Evolutionary conservation across 2,797 vertebrate species (phyloP).

Genomic region (Adelosebastes latens): DNA sequence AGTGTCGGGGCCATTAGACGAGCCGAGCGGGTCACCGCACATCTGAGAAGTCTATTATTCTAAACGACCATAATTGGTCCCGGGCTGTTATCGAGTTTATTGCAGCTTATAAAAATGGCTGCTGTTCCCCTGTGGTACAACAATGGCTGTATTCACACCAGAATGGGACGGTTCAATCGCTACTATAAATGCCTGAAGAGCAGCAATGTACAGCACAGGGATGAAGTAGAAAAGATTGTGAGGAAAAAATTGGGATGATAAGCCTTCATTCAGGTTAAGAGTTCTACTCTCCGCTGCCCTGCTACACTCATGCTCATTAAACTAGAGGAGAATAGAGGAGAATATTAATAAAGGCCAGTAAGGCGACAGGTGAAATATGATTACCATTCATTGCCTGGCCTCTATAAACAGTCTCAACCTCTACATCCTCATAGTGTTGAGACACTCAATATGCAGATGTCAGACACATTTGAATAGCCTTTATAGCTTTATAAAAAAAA

Average conservation of each 20-base stretch:
- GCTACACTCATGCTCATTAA: slow-evolving; percentile 56
- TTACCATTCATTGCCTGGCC: slow-evolving; percentile 47
- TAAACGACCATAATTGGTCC: slow-evolving; percentile 32
- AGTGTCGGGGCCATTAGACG: slow-evolving; percentile 23
- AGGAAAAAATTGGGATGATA: slow-evolving; percentile 37
- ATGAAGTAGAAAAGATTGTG: slow-evolving; percentile 2
- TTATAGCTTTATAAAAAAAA: slow-evolving; percentile 57
- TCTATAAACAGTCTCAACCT: slow-evolving; percentile 1
- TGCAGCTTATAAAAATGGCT: slow-evolving; percentile 29
- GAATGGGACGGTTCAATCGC: slow-evolving; percentile 6
- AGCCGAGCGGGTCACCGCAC: background rate
- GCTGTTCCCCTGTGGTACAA: slow-evolving; percentile 17
- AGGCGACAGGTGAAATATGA: slow-evolving; percentile 29
- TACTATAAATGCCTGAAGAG: slow-evolving; percentile 8
- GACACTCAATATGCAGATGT: slow-evolving; percentile 23
- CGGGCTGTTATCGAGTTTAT: slow-evolving; percentile 28
- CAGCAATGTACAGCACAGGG: background rate
- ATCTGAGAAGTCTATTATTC: slow-evolving; percentile 36
- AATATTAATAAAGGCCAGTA: slow-evolving; percentile 43
- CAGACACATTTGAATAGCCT: slow-evolving; percentile 29
- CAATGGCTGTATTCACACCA: slow-evolving; percentile 29
- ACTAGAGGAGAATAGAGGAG: slow-evolving; percentile 9
- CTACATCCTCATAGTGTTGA: background rate
- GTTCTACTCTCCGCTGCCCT: slow-evolving; percentile 45
- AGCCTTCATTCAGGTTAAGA: slow-evolving; percentile 49